Evolutionary conservation across 1,140 invertebrate species (phyloP).

Genomic region (Megalopta genalis): DNA sequence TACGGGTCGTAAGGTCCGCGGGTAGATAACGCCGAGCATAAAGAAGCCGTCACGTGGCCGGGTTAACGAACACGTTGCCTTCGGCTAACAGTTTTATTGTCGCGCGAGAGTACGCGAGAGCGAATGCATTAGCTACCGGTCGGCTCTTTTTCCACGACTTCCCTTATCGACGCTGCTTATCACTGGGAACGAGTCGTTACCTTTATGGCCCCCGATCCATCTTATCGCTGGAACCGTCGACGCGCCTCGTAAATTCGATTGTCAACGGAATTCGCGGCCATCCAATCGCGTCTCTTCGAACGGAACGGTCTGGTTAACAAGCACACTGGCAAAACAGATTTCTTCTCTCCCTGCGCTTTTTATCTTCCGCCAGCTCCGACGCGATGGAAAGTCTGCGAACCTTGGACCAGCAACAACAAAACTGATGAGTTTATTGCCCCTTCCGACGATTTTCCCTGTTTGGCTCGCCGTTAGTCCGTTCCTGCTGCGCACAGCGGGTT

Average conservation of each 20-base stretch:
- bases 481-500: too few species aligned
- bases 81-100: not conserved
- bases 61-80: constrained; percentile 25
- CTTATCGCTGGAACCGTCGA: constrained; percentile 1
- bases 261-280: not conserved
- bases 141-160: not conserved
- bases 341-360: too few species aligned
- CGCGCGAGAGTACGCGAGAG: not conserved
- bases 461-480: too few species aligned
- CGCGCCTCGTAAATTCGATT: not conserved
- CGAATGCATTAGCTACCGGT: not conserved
- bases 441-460: too few species aligned
- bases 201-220: not conserved
- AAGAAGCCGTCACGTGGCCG: not conserved
- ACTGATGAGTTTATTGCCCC: too few species aligned
- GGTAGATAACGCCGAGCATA: constrained; percentile 9
- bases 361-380: too few species aligned
- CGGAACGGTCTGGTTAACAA: too few species aligned
- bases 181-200: not conserved
- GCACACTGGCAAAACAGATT: too few species aligned
- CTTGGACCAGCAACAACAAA: too few species aligned
- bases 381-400: too few species aligned
- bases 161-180: constrained; percentile 21
- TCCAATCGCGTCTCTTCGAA: too few species aligned
- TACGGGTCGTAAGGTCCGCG: too few species aligned